phyloP scores from a whole-genome alignment of 2,113 vertebrate species.

The Labrus mixtus region DNA sequence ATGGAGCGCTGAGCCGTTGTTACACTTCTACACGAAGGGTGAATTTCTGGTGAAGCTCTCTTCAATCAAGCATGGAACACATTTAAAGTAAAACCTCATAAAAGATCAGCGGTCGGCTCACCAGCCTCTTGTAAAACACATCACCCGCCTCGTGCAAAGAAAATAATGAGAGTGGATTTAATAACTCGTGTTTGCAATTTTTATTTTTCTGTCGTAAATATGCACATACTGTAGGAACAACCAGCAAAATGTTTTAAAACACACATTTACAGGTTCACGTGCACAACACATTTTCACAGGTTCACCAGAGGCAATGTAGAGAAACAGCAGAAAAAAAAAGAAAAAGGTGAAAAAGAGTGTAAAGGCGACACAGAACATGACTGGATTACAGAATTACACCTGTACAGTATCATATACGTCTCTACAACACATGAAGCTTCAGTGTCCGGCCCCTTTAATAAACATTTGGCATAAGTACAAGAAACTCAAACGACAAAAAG shows the following conservation, averaged over 20 bases:
- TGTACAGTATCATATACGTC: background rate
- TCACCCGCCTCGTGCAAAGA: conserved; percentile 2
- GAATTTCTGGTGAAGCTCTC: background rate
- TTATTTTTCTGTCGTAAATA: conserved; percentile 60
- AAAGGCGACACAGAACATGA: background rate
- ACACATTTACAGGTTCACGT: background rate
- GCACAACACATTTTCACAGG: background rate
- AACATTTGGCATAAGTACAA: conserved; percentile 6
- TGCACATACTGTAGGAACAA: conserved; percentile 11
- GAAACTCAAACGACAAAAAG: background rate
- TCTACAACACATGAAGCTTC: background rate
- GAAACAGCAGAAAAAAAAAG: background rate
- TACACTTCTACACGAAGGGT: background rate
- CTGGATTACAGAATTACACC: background rate
- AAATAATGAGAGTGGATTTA: conserved; percentile 41
- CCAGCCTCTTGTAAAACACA: conserved; percentile 39
- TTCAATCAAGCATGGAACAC: conserved; percentile 7
- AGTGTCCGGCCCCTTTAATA: background rate
- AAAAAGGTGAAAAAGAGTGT: background rate
- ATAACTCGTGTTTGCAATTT: conserved; percentile 49
- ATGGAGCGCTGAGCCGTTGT: too few species aligned
- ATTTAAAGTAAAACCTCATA: conserved; percentile 30
- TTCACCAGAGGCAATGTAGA: background rate
- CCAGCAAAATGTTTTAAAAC: conserved; percentile 17
- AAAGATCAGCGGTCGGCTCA: conserved; percentile 21